Base-by-base conservation (phyloP, 2,888 invertebrate species). In the Melolontha melolontha region DNA sequence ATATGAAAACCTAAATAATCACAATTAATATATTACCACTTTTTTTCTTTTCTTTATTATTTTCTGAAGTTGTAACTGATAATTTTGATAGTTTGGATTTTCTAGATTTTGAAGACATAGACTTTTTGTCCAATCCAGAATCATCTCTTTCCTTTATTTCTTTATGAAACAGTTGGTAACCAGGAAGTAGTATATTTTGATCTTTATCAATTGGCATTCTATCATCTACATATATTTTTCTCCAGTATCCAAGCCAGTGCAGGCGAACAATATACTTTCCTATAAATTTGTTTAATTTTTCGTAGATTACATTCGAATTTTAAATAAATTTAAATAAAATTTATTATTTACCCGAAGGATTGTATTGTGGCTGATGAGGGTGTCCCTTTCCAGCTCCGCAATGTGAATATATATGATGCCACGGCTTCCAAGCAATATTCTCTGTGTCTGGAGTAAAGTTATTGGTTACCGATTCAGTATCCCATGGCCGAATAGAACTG, bases 251-350 rank as follows among this genome's bases (percentile, higher is more conserved):
- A 80, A 86, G 71, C 79, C 83, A 85, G 72, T 81, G 84, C 5
- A 87, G 72, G 1, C 86, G 79, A 1, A 86, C 80, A 0, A 84
- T 70, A 71, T 87, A 87, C 75, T 85, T 85, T 16, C 86, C 86
- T 85, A 65, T 47, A 73, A 2, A n/a, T n/a, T n/a, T n/a, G n/a
- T n/a, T n/a, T n/a, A n/a, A n/a, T n/a, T n/a, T n/a, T 2, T 47
- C 14, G 1, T 6, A 6, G 1, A 47, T 5, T 47, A 47, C 1
- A 47, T 10, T 16, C 17, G 14, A 2, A 1, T 16, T 52, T n/a
- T n/a, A n/a, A n/a, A n/a, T n/a, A n/a, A n/a, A n/a, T n/a, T n/a
- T n/a, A n/a, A n/a, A n/a, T n/a, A n/a, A n/a, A n/a, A n/a, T n/a
- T n/a, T n/a, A n/a, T n/a, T n/a, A 8, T 12, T 74, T 68, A 82